Evolutionary conservation across 2,113 vertebrate genomes (phyloP).

Genomic region (Serinus canaria): DNA sequence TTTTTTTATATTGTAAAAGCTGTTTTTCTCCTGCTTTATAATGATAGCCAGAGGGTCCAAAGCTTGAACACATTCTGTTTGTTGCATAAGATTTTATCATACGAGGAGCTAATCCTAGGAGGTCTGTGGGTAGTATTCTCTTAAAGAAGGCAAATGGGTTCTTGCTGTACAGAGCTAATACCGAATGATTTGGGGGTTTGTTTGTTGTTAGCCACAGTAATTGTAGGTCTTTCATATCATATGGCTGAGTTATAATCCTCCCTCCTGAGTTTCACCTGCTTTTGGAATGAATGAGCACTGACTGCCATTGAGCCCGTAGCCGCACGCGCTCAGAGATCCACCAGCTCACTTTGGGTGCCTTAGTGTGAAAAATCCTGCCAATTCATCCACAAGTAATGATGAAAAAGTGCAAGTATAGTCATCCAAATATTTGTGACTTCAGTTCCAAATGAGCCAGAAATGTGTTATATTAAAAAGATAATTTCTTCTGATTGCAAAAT

Average conservation of each 20-base stretch:
- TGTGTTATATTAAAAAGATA: background rate
- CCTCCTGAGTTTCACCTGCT: background rate
- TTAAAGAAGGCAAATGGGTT: background rate
- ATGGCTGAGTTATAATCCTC: background rate
- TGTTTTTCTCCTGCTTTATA: background rate
- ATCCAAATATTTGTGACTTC: background rate
- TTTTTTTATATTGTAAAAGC: background rate
- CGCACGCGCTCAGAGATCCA: accelerated
- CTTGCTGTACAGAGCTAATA: background rate
- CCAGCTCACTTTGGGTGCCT: background rate
- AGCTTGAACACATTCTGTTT: background rate
- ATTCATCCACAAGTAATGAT: background rate
- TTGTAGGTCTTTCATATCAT: background rate
- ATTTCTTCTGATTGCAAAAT: background rate
- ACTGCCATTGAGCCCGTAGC: background rate
- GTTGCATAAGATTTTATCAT: background rate
- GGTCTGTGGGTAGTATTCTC: background rate
- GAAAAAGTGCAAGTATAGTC: background rate
- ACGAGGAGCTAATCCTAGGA: background rate
- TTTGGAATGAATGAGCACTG: background rate
- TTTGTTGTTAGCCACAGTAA: background rate
- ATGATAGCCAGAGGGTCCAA: background rate
- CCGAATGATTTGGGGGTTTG: background rate
- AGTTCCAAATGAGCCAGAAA: background rate
- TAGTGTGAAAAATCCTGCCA: accelerated